Base-by-base conservation (phyloP, 1,140 invertebrate genomes). In the Drosophila prosaltans region DNA sequence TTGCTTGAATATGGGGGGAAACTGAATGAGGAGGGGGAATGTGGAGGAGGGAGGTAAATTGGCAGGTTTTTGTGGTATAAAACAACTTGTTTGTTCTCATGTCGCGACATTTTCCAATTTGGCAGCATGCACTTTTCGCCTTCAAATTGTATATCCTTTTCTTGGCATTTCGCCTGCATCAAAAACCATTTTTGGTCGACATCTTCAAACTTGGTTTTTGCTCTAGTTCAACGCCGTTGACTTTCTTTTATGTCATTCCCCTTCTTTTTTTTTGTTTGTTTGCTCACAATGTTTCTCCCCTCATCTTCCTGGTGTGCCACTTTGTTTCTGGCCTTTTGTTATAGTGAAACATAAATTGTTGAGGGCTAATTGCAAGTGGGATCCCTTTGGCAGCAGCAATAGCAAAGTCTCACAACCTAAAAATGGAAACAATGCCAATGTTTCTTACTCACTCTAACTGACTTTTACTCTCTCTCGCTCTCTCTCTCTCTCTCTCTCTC, bases 291-390 rank as follows among this genome's bases (percentile, higher is more conserved):
- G 16, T 16, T 16, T 16, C 2, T 30, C 28, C 4, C 2, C 4
- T 4, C 28, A 30, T 30, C 28, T 0, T 0, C 28, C 4, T 4
- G 2, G 28, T 1, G 45, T 39, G 9, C 36, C 16, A 2, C 36
- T 63, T 41, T 60, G 32, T 40, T 60, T 41, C 48, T 16, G 24
- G 24, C 54, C 64, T 77, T 48, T 78, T 69, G 65, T 84, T 84
- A 62, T 77, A 57, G 57, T 57, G 48, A 67, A 77, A 84, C 81
- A 84, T 84, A 84, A 84, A 83, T 80, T 84, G 81, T 63, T 84
- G 45, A 36, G 45, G 67, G 81, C 81, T 84, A 84, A 84, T 84
- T 84, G 81, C 81, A 80, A 84, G 81, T 81, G 74, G 70, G 21
- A 51, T 71, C 81, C 51, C 68, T 74, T 64, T 74, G 59, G 48